Percentiles rank a stretch among this genome's conserved stretches.
Evolutionary conservation across 2,888 invertebrate species (phyloP).

Genomic region (Lochmaea capreae): DNA sequence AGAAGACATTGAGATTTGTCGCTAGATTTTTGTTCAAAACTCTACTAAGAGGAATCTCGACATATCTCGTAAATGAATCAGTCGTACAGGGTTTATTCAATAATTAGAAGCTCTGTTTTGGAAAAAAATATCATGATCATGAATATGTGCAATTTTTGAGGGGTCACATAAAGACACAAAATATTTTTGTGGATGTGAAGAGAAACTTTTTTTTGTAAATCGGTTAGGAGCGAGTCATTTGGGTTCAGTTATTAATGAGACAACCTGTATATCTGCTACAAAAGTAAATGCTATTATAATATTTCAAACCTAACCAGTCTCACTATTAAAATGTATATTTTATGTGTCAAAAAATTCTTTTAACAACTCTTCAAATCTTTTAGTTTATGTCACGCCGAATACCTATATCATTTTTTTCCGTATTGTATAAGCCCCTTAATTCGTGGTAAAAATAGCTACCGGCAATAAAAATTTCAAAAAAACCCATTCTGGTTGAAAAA

Average conservation of each 20-base stretch:
- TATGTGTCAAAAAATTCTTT: background rate
- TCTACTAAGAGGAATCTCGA: background rate
- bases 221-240: too few relatives aligned
- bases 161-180: too few relatives aligned
- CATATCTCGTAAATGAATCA: too few relatives aligned
- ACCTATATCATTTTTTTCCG: background rate
- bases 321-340: too few relatives aligned
- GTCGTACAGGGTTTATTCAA: too few relatives aligned
- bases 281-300: background rate
- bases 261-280: too few relatives aligned
- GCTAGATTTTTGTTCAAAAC: background rate
- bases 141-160: too few relatives aligned
- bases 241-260: too few relatives aligned
- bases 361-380: background rate
- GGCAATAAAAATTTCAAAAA: conserved; percentile 4
- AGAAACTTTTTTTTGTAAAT: too few relatives aligned
- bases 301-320: background rate
- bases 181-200: too few relatives aligned
- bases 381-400: conserved; percentile 1
- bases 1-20: conserved; percentile 34
- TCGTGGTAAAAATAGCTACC: background rate
- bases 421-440: background rate
- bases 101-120: too few relatives aligned
- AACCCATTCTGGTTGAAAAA: background rate
- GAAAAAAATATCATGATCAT: too few relatives aligned